Evolutionary conservation across 2,797 vertebrate genomes (phyloP), one percentile per base, ranked within the genome.

Genomic region (Eleutherodactylus coqui): DNA sequence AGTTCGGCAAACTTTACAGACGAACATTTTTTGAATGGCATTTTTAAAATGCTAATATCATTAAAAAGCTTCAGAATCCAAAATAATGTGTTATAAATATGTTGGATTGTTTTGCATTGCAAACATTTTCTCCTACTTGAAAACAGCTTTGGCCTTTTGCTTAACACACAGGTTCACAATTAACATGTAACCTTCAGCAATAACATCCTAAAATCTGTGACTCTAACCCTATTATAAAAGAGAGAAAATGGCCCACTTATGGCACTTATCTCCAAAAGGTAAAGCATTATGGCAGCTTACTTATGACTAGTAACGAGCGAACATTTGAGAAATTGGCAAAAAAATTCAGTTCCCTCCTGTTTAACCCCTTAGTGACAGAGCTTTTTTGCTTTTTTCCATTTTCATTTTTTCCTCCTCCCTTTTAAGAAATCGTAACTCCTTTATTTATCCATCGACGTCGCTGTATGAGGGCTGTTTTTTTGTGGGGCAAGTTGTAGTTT

Each of bases 1-100:
- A 34, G 3, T 41, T 55, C 32, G 38, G 21, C 34, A 55, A 36
- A 55, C 3, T 27, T 64, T 58, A 67, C 55, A 64, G 53, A 8
- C 32, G 27, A 32, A 38, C 43, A 41, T 81, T 75, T 81, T 51
- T 27, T 36, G 3, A 36, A 36, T 67, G 29, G 34, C 77, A 81
- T 81, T 80, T 85, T 58, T 27, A 13, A 80, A 81, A 70, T 75
- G 84, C 64, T 80, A 79, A 73, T 49, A 34, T 3, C 47, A 38
- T 32, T 81, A 16, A 43, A 85, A 32, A 58, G 47, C 58, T 29
- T 43, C 17, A 86, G 45, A 17, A 62, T 47, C n/a, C 27, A 11
- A 76, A 76, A 72, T 49, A 73, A 86, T 75, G 85, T 24, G 53
- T 86, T 67, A 82, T 38, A n/a, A 72, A 43, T 21, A 13, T 24